Percentiles rank a stretch among this genome's conserved stretches.
These are phyloP conservation scores for Hoplostethus mediterraneus DNA, from an alignment of 2,797 vertebrate species.

Conservation along the genomic window DNA sequence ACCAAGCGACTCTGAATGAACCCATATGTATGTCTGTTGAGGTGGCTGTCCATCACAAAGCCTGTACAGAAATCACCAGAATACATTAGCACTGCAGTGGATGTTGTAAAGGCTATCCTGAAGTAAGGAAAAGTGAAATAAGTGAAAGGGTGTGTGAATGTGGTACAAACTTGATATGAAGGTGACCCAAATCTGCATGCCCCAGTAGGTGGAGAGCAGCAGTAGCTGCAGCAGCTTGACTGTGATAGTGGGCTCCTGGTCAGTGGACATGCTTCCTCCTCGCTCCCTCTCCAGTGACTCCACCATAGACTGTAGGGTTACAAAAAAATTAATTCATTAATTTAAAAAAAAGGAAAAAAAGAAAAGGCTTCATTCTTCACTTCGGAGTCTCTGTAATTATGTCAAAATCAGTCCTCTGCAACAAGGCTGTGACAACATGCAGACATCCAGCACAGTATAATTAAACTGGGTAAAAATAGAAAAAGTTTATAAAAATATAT, in stretches of 20 bases:
- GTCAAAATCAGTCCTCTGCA: not conserved
- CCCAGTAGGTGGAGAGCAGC: slow-evolving; percentile 89
- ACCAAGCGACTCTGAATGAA: slow-evolving; percentile 89
- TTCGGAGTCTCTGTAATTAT: slow-evolving; percentile 29
- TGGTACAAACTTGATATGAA: slow-evolving; percentile 84
- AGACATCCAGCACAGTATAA: not conserved
- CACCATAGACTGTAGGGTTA: not conserved
- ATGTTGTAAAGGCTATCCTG: not conserved
- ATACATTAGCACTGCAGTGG: not conserved
- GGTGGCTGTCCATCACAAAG: slow-evolving; percentile 87
- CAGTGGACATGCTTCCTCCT: slow-evolving; percentile 75
- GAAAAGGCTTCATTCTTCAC: slow-evolving; percentile 7
- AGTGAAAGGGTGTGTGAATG: not conserved
- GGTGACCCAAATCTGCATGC: slow-evolving; percentile 91
- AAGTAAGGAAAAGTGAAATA: not conserved
- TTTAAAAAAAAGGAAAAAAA: too few species aligned
- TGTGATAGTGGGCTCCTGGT: slow-evolving; percentile 77
- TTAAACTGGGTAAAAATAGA: not conserved
- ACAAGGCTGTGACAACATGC: not conserved
- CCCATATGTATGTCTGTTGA: slow-evolving; percentile 87
- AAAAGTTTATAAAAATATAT: too few species aligned
- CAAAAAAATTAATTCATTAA: too few species aligned
- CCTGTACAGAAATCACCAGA: slow-evolving; percentile 65
- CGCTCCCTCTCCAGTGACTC: slow-evolving; percentile 9
- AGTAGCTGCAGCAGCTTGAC: slow-evolving; percentile 87